Base-by-base conservation (phyloP, 2,888 invertebrate species). In the Drosophila robusta region DNA sequence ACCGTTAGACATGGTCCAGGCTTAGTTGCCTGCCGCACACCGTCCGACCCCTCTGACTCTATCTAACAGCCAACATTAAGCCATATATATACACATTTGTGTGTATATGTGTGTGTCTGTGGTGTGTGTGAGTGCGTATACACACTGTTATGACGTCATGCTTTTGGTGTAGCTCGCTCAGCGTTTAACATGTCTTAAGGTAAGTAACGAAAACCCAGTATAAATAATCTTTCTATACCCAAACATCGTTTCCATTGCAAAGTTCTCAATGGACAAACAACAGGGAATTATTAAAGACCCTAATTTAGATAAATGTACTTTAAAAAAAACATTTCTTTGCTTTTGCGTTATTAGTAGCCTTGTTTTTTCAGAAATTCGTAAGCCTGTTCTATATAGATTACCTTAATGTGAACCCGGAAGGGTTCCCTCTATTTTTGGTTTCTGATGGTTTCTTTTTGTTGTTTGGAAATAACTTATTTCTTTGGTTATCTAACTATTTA, bases 221-320 rank as follows among this genome's bases (percentile, higher is more conserved):
- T 34, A 32, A 5, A 8, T 24, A 29, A 36, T 24, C 16, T 11
- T 34, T 12, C 14, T 39, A 14, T 9, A 12, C 4, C 29, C 8
- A 24, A 47, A 47, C 41, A 62, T 70, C 39, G 49, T 46, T 44
- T 14, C 44, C 61, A 52, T 65, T 87, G 84, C 88, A 85, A 85
- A 88, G 88, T 86, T 85, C 87, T 80, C 85, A 64, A 49, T 51
- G 32, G 54, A 11, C 32, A 32, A 18, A 18, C 18, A 18, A 18
- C 18, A 29, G 26, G 8, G 26, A 29, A 29, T 0, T 29, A 29
- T 29, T 29, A 29, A 29, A 22, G 22, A 4, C 22, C 22, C 4
- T 3, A 0, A 29, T 9, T 29, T 29, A 8, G 9, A 9, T 8
- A 29, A 29, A 29, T 29, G 9, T 29, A 9, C 26, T 26, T 8